These are phyloP conservation scores for Tor tambroides DNA, from an alignment of 2,113 vertebrate species.

Conservation along the genomic window DNA sequence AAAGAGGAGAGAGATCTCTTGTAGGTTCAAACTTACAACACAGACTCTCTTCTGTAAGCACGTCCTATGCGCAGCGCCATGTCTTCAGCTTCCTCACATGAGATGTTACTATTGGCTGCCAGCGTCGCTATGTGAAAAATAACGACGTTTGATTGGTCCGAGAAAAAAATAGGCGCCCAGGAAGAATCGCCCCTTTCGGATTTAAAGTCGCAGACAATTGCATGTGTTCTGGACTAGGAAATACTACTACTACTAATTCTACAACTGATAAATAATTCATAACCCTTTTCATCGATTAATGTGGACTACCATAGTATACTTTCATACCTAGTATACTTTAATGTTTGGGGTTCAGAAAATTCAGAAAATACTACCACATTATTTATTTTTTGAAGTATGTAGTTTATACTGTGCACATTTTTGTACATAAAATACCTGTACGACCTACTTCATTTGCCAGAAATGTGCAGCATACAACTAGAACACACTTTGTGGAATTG, in stretches of 20 bases:
- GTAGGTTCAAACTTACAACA: constrained; percentile 70
- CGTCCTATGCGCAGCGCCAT: constrained; percentile 73
- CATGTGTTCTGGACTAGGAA: neutral
- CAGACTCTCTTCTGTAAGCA: constrained; percentile 54
- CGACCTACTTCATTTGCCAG: neutral
- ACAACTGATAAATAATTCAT: neutral
- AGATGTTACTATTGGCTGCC: constrained; percentile 64
- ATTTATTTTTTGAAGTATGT: neutral
- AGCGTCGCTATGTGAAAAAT: fast-evolving
- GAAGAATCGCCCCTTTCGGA: constrained; percentile 5
- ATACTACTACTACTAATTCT: too few species aligned
- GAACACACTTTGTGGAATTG: neutral
- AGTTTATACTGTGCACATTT: neutral
- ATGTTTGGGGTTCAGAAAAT: neutral
- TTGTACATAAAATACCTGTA: neutral
- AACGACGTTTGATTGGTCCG: constrained; percentile 63
- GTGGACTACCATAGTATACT: neutral
- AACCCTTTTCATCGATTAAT: neutral
- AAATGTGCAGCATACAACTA: neutral
- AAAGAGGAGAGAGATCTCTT: neutral
- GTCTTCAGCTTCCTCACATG: constrained; percentile 56
- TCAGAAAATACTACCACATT: too few species aligned
- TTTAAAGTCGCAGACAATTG: constrained; percentile 56
- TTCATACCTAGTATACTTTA: neutral
- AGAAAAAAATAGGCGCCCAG: constrained; percentile 33